A percentile compares a stretch with the other conserved stretches of the same genome.
Evolutionary conservation across 2,113 vertebrate genomes (phyloP).

Genomic region (Columbina picui): DNA sequence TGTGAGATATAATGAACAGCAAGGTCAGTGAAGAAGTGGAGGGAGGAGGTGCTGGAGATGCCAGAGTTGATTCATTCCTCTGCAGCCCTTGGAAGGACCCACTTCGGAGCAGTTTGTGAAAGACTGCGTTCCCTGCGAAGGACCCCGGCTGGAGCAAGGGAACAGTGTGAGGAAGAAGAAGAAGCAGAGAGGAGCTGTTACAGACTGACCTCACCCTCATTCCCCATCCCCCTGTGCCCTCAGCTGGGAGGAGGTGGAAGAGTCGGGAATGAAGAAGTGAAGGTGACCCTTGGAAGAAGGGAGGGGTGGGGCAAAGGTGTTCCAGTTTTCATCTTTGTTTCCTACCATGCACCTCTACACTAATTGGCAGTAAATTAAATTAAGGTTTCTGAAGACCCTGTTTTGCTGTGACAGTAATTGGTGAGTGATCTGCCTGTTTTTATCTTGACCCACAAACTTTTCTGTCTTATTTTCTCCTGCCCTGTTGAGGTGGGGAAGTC

Average conservation of each 20-base stretch:
- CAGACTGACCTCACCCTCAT: rapidly evolving
- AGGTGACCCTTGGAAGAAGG: background rate
- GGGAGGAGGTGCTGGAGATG: background rate
- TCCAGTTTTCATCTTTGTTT: background rate
- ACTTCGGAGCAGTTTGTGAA: background rate
- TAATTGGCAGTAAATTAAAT: background rate
- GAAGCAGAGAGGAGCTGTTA: background rate
- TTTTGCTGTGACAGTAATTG: background rate
- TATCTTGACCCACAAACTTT: background rate
- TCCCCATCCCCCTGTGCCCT: background rate
- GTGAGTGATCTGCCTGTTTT: background rate
- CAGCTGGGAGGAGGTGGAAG: rapidly evolving
- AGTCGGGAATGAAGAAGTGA: background rate
- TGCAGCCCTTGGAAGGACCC: background rate
- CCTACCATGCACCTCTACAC: background rate
- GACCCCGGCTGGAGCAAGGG: background rate
- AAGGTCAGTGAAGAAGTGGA: rapidly evolving
- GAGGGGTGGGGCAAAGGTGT: background rate
- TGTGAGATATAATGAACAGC: background rate
- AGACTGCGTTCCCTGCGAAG: background rate
- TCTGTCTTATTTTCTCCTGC: background rate
- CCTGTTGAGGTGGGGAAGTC: background rate
- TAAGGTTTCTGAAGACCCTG: background rate
- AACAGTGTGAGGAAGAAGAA: background rate
- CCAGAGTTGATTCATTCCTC: background rate